These are phyloP conservation scores for Drosophila basisetae DNA, from an alignment of 2,888 invertebrate genomes.

Conservation along the genomic window DNA sequence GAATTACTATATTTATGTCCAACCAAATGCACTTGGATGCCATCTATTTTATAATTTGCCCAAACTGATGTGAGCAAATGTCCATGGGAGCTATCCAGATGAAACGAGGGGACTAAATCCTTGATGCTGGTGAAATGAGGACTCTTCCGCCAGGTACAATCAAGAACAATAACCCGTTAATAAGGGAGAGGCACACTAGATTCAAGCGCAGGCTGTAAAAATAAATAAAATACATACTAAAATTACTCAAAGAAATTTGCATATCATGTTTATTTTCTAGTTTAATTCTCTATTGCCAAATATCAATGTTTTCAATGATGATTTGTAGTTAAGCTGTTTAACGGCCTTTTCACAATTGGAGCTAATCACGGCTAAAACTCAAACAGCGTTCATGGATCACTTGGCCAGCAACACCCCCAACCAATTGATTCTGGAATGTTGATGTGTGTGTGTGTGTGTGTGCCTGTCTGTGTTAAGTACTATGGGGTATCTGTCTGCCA, in stretches of 20 bases:
- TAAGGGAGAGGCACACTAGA: background rate
- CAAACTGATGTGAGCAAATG: background rate
- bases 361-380: slow-evolving; percentile 71
- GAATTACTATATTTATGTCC: background rate
- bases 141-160: background rate
- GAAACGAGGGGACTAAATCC: background rate
- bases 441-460: slow-evolving; percentile 31
- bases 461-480: slow-evolving; percentile 12
- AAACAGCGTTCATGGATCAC: slow-evolving; percentile 68
- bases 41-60: background rate
- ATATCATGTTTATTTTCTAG: background rate
- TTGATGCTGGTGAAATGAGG: background rate
- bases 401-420: slow-evolving; percentile 1
- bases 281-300: background rate
- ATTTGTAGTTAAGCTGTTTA: background rate
- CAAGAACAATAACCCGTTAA: background rate
- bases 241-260: background rate
- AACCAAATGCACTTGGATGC: background rate
- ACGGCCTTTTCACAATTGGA: slow-evolving; percentile 55
- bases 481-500: slow-evolving; percentile 18
- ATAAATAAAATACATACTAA: background rate
- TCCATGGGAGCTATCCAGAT: background rate
- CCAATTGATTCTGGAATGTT: slow-evolving; percentile 29
- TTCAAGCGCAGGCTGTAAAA: background rate
- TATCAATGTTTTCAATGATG: background rate